Conservation (phyloP, 92 coral and sea anemone species). For the Pocillopora grandis region DNA sequence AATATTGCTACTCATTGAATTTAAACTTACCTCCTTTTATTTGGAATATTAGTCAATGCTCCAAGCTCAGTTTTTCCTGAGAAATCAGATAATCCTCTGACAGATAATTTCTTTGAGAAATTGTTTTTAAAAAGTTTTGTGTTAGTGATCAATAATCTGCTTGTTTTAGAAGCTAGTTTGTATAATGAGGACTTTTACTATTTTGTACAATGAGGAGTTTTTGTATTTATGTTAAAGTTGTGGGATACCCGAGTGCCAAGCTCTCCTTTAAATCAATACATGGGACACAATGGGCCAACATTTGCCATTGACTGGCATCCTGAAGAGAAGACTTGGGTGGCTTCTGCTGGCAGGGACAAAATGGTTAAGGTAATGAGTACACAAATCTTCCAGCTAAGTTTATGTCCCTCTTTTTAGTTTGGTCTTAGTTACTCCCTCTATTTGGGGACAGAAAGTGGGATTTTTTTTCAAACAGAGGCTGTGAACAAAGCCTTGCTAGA, state of each 20-base stretch:
- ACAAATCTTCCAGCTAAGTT: neutral
- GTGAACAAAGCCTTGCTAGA: too few species aligned
- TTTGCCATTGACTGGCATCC: slow-evolving; percentile 97
- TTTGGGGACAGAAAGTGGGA: too few species aligned
- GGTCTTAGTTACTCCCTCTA: too few species aligned
- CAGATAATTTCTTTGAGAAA: too few species aligned
- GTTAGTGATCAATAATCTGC: too few species aligned
- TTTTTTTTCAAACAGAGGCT: too few species aligned
- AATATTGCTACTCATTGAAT: neutral
- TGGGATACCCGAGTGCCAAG: slow-evolving; percentile 91
- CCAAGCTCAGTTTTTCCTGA: too few species aligned
- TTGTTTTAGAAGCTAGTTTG: neutral
- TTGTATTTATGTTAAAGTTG: slow-evolving; percentile 46
- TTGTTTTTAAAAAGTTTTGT: too few species aligned
- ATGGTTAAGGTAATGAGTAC: slow-evolving; percentile 65
- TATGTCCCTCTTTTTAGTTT: too few species aligned
- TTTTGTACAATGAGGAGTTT: neutral
- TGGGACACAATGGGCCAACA: slow-evolving; percentile 96
- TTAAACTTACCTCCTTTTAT: too few species aligned
- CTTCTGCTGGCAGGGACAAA: slow-evolving; percentile 96
- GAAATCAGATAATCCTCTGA: too few species aligned
- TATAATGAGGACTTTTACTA: neutral
- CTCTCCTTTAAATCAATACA: slow-evolving; percentile 60
- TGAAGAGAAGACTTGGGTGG: slow-evolving; percentile 91
- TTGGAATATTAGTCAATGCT: too few species aligned